Base-by-base conservation (phyloP, 2,797 vertebrate genomes). In the Brachyalestes nurse region DNA sequence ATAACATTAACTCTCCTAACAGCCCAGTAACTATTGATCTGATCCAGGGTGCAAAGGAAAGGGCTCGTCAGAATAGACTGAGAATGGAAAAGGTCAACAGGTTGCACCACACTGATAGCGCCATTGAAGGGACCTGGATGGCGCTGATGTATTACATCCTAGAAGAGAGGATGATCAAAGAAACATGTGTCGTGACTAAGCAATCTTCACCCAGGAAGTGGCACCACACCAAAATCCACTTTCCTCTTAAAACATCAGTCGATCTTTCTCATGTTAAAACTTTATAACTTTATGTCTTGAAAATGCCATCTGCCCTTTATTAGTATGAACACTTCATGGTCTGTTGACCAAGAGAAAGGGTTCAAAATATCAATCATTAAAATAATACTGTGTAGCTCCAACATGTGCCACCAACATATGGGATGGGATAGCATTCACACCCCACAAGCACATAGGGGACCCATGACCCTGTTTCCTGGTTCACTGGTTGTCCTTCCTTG, bases 21-120 rank as follows among this genome's bases (percentile, higher is more conserved):
- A 89, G 91, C 86, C 86, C 91, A 89, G 83, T 88, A 91, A 93
- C 93, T 91, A 94, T 94, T 87, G 93, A 95, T 95, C 93, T 86
- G 82, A 81, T 77, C 87, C 83, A 55, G 61, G 65, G 79, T 86
- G 87, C 91, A 93, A 92, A 93, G 93, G 90, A 91, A 78, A 82
- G 82, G 82, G 83, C 84, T 83, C 82, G 86, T 84, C 66, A 64
- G 65, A 72, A 84, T 51, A 73, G 70, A 86, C 79, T 69, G 75
- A 84, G 82, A 84, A 87, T 71, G 79, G 67, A 79, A 83, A 77
- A 75, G 84, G 83, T 84, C 74, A 79, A 84, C 76, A 57, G 82
- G 86, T 87, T 67, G 83, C 75, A 55, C 78, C 49, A 57, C 38
- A 77, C 83, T 83, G 64, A 81, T 76, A 83, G 85, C 74, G 58